Percentiles rank a stretch among this genome's conserved stretches.
Evolutionary conservation across 2,113 vertebrate species (phyloP).

Genomic region (Phasianus colchicus): DNA sequence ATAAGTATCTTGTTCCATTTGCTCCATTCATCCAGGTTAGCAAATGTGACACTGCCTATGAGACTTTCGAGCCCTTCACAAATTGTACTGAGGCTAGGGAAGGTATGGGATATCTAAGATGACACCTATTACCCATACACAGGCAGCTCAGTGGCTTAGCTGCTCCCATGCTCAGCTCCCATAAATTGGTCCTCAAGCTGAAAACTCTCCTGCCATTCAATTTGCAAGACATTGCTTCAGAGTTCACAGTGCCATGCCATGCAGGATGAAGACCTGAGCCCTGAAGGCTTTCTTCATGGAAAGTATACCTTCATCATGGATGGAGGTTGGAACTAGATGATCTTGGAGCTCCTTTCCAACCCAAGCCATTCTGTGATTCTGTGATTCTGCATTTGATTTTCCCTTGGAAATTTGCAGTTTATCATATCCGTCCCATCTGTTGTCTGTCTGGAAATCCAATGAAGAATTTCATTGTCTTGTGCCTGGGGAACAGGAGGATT

Average conservation of each 20-base stretch:
- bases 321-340: no score
- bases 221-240: background rate
- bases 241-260: background rate
- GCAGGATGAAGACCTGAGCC: background rate
- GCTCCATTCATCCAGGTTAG: background rate
- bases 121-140: background rate
- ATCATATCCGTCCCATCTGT: slow-evolving; percentile 6
- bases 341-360: no score
- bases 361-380: no score
- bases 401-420: background rate
- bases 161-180: background rate
- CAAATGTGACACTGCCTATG: background rate
- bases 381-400: background rate
- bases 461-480: background rate
- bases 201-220: background rate
- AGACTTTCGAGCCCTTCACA: background rate
- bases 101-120: background rate
- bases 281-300: background rate
- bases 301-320: background rate
- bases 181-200: fast-evolving
- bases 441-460: background rate
- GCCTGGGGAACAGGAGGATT: background rate
- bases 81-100: background rate
- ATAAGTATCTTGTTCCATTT: background rate
- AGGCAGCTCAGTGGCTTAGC: background rate